Conservation (phyloP, 2,113 vertebrate genomes). For the Lagopus leucura region DNA sequence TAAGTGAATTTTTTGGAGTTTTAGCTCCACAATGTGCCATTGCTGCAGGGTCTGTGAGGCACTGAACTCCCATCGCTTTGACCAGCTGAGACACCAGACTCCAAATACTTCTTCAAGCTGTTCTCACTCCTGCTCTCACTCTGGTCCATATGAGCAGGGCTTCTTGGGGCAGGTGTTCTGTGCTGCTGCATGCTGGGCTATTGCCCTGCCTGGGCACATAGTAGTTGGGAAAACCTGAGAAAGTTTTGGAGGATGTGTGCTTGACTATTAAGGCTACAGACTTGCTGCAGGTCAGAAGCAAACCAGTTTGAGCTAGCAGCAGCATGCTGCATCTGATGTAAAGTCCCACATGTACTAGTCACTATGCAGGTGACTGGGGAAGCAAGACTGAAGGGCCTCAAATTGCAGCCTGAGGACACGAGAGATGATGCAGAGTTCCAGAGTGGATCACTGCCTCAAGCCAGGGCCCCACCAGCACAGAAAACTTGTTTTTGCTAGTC, state of each 20-base stretch:
- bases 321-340: not conserved
- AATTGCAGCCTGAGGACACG: not conserved
- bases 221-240: not conserved
- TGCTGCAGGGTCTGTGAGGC: not conserved
- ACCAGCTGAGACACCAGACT: not conserved
- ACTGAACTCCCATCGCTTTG: not conserved
- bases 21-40: not conserved
- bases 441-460: not conserved
- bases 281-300: rapidly evolving
- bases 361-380: too few species aligned
- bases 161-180: not conserved
- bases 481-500: not conserved
- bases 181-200: not conserved
- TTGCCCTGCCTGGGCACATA: not conserved
- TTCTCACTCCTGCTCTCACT: not conserved
- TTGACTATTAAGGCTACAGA: not conserved
- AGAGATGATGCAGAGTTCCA: not conserved
- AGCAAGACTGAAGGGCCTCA: not conserved
- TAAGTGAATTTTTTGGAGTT: not conserved
- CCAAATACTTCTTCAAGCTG: not conserved
- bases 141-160: not conserved
- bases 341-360: not conserved
- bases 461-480: too few species aligned
- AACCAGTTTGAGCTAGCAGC: not conserved
- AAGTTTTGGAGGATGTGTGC: not conserved